These are phyloP conservation scores for Baronia brevicornis DNA, from an alignment of 2,888 invertebrate genomes.

Conservation along the genomic window DNA sequence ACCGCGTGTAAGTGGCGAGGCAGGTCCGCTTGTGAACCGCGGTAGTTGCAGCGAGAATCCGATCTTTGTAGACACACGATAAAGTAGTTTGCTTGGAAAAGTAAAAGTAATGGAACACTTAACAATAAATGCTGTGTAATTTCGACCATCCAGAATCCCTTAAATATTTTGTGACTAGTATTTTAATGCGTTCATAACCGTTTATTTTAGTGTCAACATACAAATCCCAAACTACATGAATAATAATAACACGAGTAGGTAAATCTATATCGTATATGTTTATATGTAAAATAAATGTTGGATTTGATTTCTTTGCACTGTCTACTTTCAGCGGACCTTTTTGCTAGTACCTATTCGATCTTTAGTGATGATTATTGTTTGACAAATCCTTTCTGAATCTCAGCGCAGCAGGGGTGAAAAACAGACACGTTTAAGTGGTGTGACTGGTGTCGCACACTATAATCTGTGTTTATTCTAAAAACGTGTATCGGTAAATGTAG, in stretches of 20 bases:
- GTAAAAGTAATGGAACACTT: constrained; percentile 38
- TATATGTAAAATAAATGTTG: too few relatives aligned
- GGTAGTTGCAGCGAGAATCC: constrained; percentile 24
- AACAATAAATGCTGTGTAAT: too few relatives aligned
- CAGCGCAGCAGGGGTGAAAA: constrained; percentile 54
- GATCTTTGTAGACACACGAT: constrained; percentile 19
- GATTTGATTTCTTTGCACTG: too few relatives aligned
- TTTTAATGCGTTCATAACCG: too few relatives aligned
- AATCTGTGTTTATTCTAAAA: constrained; percentile 16
- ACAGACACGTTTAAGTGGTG: constrained; percentile 39
- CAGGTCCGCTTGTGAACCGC: constrained; percentile 31
- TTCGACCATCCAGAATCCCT: too few relatives aligned
- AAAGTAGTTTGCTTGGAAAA: constrained; percentile 34
- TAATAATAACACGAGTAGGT: too few relatives aligned
- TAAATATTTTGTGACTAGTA: too few relatives aligned
- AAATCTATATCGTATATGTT: too few relatives aligned
- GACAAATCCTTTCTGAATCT: constrained; percentile 56
- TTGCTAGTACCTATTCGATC: constrained; percentile 21
- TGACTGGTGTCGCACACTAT: constrained; percentile 29
- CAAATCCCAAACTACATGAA: too few relatives aligned
- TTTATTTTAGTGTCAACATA: too few relatives aligned
- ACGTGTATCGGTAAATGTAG: constrained; percentile 19
- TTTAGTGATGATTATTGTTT: constrained; percentile 27
- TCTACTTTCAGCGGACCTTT: constrained; percentile 4
- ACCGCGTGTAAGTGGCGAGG: constrained; percentile 23